These are phyloP conservation scores for Periophthalmus magnuspinnatus DNA, from an alignment of 2,797 vertebrate genomes.

Conservation along the genomic window DNA sequence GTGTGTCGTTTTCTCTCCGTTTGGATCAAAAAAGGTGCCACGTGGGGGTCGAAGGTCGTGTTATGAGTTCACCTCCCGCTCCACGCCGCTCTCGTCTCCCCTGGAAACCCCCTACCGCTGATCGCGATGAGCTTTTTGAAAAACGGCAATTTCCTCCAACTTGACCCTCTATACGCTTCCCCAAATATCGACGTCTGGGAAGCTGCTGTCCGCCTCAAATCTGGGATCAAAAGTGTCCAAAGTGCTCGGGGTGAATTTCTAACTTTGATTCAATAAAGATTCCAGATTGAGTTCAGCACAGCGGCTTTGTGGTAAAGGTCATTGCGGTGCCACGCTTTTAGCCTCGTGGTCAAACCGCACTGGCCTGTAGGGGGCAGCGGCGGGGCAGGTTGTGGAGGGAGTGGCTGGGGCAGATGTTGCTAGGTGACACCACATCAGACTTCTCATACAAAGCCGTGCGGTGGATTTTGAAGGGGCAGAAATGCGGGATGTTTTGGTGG, in stretches of 20 bases:
- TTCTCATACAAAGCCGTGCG: slow-evolving; percentile 32
- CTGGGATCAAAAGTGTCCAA: slow-evolving; percentile 39
- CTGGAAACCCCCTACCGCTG: slow-evolving; percentile 47
- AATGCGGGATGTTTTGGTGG: slow-evolving; percentile 9
- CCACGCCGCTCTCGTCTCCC: slow-evolving; percentile 38
- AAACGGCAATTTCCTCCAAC: slow-evolving; percentile 63
- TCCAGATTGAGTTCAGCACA: slow-evolving; percentile 34
- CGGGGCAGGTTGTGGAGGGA: slow-evolving; percentile 46
- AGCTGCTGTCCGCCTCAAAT: slow-evolving; percentile 48
- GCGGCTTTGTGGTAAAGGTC: slow-evolving; percentile 52
- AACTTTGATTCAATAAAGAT: slow-evolving; percentile 30
- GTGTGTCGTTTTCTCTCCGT: slow-evolving; percentile 18
- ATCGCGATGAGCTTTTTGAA: slow-evolving; percentile 71
- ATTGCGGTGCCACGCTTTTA: slow-evolving; percentile 30
- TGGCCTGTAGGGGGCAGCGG: slow-evolving; percentile 43
- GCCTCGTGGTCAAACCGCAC: slow-evolving; percentile 36
- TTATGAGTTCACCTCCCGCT: slow-evolving; percentile 43
- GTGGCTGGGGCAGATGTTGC: slow-evolving; percentile 70
- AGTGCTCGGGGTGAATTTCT: slow-evolving; percentile 33
- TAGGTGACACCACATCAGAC: slow-evolving; percentile 69
- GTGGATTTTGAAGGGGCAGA: slow-evolving; percentile 31
- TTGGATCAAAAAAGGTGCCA: slow-evolving; percentile 35
- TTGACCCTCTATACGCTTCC: slow-evolving; percentile 44
- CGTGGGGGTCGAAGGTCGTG: slow-evolving; percentile 42
- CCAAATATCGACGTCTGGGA: slow-evolving; percentile 48